Evolutionary conservation across 2,888 invertebrate genomes (phyloP).

Genomic region (Eupithecia inturbata): DNA sequence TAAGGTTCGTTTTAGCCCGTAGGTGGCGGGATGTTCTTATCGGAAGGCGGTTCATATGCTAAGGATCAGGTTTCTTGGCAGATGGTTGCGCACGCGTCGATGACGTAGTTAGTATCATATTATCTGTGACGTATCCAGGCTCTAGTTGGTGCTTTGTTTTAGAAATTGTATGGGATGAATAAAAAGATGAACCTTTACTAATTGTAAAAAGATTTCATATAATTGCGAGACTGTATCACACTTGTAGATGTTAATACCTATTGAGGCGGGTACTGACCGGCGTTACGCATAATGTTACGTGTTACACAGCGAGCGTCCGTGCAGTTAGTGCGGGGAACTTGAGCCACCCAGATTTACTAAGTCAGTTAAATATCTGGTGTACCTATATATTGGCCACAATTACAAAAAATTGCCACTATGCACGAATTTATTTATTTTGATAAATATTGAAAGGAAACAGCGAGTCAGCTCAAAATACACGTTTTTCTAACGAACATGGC

Average conservation of each 20-base stretch:
- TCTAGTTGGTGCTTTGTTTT: constrained; percentile 39
- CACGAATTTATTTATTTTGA: not conserved
- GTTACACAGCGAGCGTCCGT: no score
- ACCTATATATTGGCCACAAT: no score
- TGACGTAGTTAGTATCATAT: not conserved
- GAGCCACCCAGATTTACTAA: not conserved
- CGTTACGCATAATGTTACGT: no score
- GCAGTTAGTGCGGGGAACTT: not conserved
- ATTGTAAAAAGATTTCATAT: not conserved
- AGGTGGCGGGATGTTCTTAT: constrained; percentile 60
- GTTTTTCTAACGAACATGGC: not conserved
- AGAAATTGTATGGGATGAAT: not conserved
- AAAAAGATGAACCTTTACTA: constrained; percentile 16
- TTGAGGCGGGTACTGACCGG: no score
- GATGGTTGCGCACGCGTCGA: constrained; percentile 78
- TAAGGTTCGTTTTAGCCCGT: constrained; percentile 51
- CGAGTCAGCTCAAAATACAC: not conserved
- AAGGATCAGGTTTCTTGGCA: constrained; percentile 80
- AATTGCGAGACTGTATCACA: not conserved
- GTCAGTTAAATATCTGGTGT: not conserved
- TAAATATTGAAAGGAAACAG: not conserved
- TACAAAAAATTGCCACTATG: no score
- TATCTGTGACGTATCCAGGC: constrained; percentile 45
- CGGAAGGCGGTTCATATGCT: constrained; percentile 66
- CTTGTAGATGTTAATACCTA: not conserved